Evolutionary conservation across 2,888 invertebrate species (phyloP), one percentile per base, ranked within the genome.

Genomic region (Apoda limacodes): DNA sequence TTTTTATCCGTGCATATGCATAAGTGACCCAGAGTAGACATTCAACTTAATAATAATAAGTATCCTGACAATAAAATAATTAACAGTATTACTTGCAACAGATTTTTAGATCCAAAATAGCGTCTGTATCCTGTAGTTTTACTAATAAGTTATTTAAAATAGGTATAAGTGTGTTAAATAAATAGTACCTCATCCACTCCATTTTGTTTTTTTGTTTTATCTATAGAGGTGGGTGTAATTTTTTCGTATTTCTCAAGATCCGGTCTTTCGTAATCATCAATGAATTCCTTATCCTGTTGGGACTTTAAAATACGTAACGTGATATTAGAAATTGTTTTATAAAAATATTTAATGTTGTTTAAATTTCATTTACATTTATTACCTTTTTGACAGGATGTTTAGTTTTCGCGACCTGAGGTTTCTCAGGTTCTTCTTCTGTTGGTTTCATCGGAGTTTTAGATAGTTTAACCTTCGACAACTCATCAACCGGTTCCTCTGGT

Each of bases 181-280:
- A n/a, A n/a, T n/a, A n/a, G n/a, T 72, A 72, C 75, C 76, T 78
- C 68, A 43, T 60, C 53, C 39, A 75, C 56, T 34, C 76, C 76
- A 35, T 78, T 80, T 57, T 74, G 67, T 50, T 71, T 75, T 62
- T 75, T 78, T 23, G 54, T 52, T 42, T 57, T 76, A 43, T 78
- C 78, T 15, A 50, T 49, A 22, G 72, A 58, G 25, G 78, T 69
- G 27, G 80, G 80, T 45, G 76, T 66, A 22, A 81, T 39, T 62
- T 85, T 85, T 52, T 88, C 86, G 50, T 87, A 88, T 66, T 85
- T 87, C 55, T 89, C 89, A 34, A 89, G 72, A 14, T 85, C 85
- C 0, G 90, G 86, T 40, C 88, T 82, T 57, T 91, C 90, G 54
- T 91, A 91, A 65, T 91, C 90, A 22, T 88, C 87, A 32, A 84